Evolutionary conservation across 2,888 invertebrate species (phyloP).

Genomic region (Caenorhabditis macrosperma): DNA sequence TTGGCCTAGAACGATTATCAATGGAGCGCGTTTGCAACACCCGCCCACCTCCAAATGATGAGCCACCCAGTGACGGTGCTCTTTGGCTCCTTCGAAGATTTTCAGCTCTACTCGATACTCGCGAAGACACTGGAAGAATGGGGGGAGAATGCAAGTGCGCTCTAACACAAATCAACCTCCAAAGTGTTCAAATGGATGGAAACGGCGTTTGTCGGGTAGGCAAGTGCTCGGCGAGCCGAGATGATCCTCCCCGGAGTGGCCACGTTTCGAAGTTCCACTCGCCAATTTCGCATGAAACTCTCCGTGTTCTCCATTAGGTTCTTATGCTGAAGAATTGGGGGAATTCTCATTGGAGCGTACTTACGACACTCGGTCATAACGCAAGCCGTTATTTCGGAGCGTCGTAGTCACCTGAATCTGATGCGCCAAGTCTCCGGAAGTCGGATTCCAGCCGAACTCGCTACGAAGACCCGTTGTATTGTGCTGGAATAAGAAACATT

Average conservation of each 20-base stretch:
- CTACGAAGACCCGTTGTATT: conserved; percentile 20
- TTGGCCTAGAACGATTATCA: not conserved
- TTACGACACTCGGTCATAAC: too few species aligned
- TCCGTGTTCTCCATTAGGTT: conserved; percentile 22
- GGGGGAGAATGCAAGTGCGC: not conserved
- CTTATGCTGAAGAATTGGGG: conserved; percentile 13
- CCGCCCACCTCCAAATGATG: not conserved
- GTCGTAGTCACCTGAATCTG: conserved; percentile 17
- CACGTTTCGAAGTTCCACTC: not conserved
- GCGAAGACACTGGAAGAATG: conserved; percentile 5
- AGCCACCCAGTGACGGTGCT: conserved; percentile 20
- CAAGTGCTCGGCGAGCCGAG: conserved; percentile 20
- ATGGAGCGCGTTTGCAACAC: not conserved
- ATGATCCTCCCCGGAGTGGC: conserved; percentile 22
- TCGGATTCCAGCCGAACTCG: conserved; percentile 35
- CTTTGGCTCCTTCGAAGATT: conserved; percentile 26
- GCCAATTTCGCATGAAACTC: conserved; percentile 25
- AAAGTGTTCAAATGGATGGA: conserved; percentile 35
- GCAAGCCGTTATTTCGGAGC: not conserved
- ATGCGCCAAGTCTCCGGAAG: not conserved
- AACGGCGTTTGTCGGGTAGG: conserved; percentile 26
- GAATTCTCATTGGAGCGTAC: too few species aligned
- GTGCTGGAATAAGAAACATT: not conserved
- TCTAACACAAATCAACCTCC: not conserved
- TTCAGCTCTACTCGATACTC: conserved; percentile 12